These are phyloP conservation scores for Synergus laeviventris DNA, from an alignment of 2,888 invertebrate species.

Conservation along the genomic window DNA sequence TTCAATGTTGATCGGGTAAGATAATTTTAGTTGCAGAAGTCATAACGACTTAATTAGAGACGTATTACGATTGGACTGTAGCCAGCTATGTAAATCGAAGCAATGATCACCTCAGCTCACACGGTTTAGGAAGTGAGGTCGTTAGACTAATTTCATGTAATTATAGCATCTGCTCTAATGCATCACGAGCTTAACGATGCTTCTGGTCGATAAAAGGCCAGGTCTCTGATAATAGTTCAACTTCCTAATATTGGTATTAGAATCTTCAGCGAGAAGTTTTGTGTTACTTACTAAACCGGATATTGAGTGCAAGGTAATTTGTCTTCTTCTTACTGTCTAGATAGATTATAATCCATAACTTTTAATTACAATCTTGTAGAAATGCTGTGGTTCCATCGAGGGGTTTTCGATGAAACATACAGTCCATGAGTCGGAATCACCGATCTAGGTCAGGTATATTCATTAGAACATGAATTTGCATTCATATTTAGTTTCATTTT, in stretches of 20 bases:
- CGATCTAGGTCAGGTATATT: no score
- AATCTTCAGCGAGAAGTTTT: neutral
- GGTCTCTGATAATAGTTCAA: slow-evolving; percentile 15
- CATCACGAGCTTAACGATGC: slow-evolving; percentile 32
- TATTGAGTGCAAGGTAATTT: slow-evolving; percentile 15
- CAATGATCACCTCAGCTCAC: slow-evolving; percentile 42
- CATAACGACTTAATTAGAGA: slow-evolving; percentile 38
- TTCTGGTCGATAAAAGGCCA: slow-evolving; percentile 28
- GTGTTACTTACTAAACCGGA: slow-evolving; percentile 2
- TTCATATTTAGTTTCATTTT: no score
- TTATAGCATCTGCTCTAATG: slow-evolving; percentile 30
- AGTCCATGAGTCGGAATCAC: no score
- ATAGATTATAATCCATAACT: no score
- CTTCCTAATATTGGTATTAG: neutral
- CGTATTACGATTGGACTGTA: slow-evolving; percentile 48
- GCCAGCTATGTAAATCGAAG: slow-evolving; percentile 52
- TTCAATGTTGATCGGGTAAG: neutral
- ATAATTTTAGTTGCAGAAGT: slow-evolving; percentile 12
- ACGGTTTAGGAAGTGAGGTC: slow-evolving; percentile 39
- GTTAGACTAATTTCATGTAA: slow-evolving; percentile 38
- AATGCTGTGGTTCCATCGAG: no score
- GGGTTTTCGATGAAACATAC: no score
- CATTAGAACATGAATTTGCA: no score
- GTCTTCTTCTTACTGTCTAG: no score
- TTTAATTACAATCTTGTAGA: no score